Percentiles rank a stretch among this genome's conserved stretches.
phyloP scores from a whole-genome alignment of 2,113 vertebrate genomes.

The Gorsachius goisagi region DNA sequence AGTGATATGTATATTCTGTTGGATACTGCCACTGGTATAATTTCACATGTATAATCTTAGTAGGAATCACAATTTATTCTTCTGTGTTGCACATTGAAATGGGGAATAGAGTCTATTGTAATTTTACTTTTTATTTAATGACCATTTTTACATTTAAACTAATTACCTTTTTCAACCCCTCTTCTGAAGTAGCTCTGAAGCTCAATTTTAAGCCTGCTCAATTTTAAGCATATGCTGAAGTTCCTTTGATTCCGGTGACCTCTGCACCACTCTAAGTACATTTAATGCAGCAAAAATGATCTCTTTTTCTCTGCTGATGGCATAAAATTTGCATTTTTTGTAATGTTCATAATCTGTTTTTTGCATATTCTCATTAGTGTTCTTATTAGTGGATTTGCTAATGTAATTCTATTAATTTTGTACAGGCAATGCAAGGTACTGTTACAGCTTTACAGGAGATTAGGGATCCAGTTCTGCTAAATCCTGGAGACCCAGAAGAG shows the following conservation, averaged over 20 bases:
- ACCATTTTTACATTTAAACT: background rate
- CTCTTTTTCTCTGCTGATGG: background rate
- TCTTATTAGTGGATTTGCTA: background rate
- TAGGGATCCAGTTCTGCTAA: background rate
- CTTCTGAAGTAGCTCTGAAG: background rate
- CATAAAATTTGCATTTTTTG: background rate
- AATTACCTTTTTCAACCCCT: background rate
- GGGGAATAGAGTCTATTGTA: background rate
- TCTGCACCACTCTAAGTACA: background rate
- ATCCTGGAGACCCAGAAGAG: background rate
- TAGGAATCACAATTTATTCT: background rate
- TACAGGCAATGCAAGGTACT: background rate
- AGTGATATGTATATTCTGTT: rapidly evolving
- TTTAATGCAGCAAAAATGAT: background rate
- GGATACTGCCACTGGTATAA: background rate
- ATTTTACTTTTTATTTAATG: background rate
- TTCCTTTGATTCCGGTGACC: background rate
- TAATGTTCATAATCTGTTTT: background rate
- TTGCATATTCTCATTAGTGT: background rate
- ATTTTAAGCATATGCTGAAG: background rate
- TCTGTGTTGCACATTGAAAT: background rate
- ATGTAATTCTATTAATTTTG: background rate
- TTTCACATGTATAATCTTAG: background rate
- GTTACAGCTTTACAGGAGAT: background rate
- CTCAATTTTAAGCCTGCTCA: background rate